These are phyloP conservation scores for Danio tinwini DNA, from an alignment of 2,797 vertebrate genomes.

Conservation along the genomic window DNA sequence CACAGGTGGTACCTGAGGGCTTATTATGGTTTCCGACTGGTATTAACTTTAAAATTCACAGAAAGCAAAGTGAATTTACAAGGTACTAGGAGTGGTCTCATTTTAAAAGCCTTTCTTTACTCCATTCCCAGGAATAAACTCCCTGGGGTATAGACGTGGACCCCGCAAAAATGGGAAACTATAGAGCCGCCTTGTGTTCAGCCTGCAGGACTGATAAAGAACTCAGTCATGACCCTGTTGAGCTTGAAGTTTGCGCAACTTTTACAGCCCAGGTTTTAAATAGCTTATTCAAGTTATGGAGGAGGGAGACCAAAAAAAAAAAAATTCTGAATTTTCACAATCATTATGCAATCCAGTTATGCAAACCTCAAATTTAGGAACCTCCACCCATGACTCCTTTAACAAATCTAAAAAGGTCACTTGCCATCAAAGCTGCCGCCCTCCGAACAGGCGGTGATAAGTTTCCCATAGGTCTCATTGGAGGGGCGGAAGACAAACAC, in stretches of 20 bases:
- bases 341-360: neutral
- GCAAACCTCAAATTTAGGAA: neutral
- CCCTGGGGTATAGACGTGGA: neutral
- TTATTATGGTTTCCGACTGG: too few species aligned
- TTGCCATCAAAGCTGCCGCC: slow-evolving; percentile 96
- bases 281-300: neutral
- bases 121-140: slow-evolving; percentile 24
- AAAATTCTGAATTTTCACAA: too few species aligned
- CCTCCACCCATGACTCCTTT: neutral
- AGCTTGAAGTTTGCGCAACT: slow-evolving; percentile 17
- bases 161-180: neutral
- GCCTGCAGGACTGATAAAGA: slow-evolving; percentile 26
- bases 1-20: too few species aligned
- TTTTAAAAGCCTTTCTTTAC: slow-evolving; percentile 1
- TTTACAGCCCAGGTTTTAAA: neutral
- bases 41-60: too few species aligned
- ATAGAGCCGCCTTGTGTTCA: slow-evolving; percentile 36
- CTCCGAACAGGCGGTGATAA: slow-evolving; percentile 85
- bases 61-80: neutral
- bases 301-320: too few species aligned
- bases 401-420: slow-evolving; percentile 45
- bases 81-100: neutral
- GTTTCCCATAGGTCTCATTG: slow-evolving; percentile 86
- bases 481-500: slow-evolving; percentile 95
- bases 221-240: slow-evolving; percentile 11